phyloP scores from a whole-genome alignment of 1,140 invertebrate genomes.

The Drosophila setifemur region DNA sequence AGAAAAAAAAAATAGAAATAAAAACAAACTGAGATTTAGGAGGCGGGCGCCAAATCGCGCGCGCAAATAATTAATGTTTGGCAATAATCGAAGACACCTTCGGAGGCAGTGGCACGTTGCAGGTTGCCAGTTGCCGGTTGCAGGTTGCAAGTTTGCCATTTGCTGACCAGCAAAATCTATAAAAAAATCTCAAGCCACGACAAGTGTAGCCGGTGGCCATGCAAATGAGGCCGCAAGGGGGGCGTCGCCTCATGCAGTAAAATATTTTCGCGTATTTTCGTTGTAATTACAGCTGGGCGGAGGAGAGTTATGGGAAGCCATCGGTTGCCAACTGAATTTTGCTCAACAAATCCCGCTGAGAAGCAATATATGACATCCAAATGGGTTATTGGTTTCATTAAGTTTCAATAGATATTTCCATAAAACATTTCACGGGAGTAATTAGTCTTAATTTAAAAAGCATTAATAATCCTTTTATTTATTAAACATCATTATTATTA shows the following conservation, averaged over 20 bases:
- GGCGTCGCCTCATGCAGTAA: constrained; percentile 19
- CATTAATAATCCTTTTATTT: neutral
- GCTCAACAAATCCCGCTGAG: neutral
- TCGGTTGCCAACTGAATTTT: neutral
- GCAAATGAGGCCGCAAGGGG: constrained; percentile 66
- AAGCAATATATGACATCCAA: constrained; percentile 5
- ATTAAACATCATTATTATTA: neutral
- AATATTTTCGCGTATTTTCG: constrained; percentile 35
- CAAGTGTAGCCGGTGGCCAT: constrained; percentile 62
- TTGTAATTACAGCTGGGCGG: constrained; percentile 24
- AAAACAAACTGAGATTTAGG: constrained; percentile 18
- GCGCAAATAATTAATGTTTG: constrained; percentile 80
- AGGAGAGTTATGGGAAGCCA: constrained; percentile 20
- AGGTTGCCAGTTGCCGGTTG: constrained; percentile 25
- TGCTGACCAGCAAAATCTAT: too few species aligned
- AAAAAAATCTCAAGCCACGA: too few species aligned
- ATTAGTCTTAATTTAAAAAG: too few species aligned
- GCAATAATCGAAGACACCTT: constrained; percentile 79
- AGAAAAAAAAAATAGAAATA: constrained; percentile 5
- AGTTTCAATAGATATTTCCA: too few species aligned
- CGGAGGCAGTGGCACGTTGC: constrained; percentile 46
- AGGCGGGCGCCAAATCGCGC: constrained; percentile 55
- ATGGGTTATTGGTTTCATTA: neutral
- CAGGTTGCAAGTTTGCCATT: constrained; percentile 21
- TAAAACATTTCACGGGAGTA: too few species aligned